Percentiles rank a stretch among this genome's conserved stretches.
Conservation (phyloP, 2,113 vertebrate species). For the Kobus ellipsiprymnus region DNA sequence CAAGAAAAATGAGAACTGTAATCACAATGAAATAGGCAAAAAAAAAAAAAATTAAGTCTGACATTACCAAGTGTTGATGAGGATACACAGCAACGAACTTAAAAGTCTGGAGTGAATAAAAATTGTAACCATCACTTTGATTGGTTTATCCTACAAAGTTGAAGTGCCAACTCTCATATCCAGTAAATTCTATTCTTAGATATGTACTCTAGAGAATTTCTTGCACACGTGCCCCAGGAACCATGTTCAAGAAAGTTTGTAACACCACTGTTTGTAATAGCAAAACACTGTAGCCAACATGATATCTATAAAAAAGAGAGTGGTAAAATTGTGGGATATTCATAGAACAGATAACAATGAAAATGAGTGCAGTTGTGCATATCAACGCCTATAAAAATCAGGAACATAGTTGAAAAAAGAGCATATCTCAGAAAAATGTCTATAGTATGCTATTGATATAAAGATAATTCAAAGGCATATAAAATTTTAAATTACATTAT, state of each 20-base stretch:
- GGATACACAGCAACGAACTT: neutral
- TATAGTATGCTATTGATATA: neutral
- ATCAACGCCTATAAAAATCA: neutral
- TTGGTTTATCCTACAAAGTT: neutral
- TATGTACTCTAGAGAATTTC: neutral
- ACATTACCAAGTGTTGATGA: neutral
- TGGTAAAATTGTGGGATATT: neutral
- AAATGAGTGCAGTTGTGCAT: neutral
- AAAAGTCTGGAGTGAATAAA: neutral
- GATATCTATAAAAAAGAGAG: neutral
- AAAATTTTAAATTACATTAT: neutral
- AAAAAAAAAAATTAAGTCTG: neutral
- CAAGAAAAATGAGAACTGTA: neutral
- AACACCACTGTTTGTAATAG: neutral
- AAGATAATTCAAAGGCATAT: neutral
- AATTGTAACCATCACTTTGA: neutral
- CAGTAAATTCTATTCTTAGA: neutral
- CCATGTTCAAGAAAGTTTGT: neutral
- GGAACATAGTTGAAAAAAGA: neutral
- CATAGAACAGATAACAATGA: neutral
- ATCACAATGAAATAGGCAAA: neutral
- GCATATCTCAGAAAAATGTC: neutral
- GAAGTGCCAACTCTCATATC: neutral
- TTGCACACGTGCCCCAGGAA: neutral
- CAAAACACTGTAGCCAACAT: neutral